Percentiles rank a stretch among this genome's conserved stretches.
These are phyloP conservation scores for Poeciliopsis turneri DNA, from an alignment of 2,797 vertebrate species.

Conservation along the genomic window DNA sequence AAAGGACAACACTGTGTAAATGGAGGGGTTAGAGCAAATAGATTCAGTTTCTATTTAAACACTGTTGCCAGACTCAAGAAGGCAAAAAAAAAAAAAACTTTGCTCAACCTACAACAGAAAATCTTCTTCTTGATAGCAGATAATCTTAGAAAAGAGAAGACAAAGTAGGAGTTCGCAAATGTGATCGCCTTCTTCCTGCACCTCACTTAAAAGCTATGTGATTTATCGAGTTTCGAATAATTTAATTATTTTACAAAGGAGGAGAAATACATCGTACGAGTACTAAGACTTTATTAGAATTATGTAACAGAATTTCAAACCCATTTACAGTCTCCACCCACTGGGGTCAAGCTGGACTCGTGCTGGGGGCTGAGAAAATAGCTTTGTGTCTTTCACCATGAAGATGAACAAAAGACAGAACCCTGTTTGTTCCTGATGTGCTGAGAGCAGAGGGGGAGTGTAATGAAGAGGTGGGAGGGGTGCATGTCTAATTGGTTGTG, in stretches of 20 bases:
- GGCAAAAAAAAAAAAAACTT: not conserved
- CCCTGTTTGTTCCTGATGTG: conserved; percentile 59
- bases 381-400: conserved; percentile 68
- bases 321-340: conserved; percentile 38
- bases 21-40: not conserved
- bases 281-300: conserved; percentile 25
- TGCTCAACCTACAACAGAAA: not conserved
- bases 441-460: conserved; percentile 44
- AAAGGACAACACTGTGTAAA: no score
- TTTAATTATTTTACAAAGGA: not conserved
- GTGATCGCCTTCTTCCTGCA: not conserved
- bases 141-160: not conserved
- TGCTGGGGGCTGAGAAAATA: conserved; percentile 63
- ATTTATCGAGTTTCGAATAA: not conserved
- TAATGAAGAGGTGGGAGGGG: conserved; percentile 63
- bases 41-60: not conserved
- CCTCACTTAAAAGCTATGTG: not conserved
- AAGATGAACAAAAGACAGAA: conserved; percentile 73
- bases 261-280: not conserved
- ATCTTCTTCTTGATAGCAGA: not conserved
- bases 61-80: not conserved
- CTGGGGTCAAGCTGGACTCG: conserved; percentile 61
- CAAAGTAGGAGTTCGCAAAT: not conserved
- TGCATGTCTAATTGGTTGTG: conserved; percentile 64
- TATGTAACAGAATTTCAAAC: conserved; percentile 37